A percentile compares a stretch with the other conserved stretches of the same genome.
Evolutionary conservation across 2,888 invertebrate genomes (phyloP).

Genomic region (Brachyptera risi): DNA sequence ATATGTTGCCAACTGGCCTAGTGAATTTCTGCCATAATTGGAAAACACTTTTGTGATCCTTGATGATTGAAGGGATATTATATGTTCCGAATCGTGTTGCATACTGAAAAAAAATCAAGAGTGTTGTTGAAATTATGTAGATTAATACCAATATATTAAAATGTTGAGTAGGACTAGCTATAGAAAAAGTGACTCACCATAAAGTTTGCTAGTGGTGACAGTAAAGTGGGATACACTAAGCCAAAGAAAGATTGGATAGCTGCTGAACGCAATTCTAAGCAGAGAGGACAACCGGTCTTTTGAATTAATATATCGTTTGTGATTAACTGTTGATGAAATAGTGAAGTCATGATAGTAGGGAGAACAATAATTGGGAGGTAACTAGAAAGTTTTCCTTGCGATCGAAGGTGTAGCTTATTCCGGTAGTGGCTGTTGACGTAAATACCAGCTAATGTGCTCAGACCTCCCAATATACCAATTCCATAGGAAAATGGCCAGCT

Average conservation of each 20-base stretch:
- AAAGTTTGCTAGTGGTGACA: constrained; percentile 57
- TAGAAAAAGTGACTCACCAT: too few relatives aligned
- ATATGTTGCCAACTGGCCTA: constrained; percentile 50
- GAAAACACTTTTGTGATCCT: constrained; percentile 53
- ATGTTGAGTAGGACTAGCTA: too few relatives aligned
- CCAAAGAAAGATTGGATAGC: constrained; percentile 53
- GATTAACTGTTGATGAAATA: constrained; percentile 57
- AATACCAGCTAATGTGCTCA: constrained; percentile 53
- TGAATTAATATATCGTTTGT: constrained; percentile 55
- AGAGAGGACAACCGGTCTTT: constrained; percentile 58
- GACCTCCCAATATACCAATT: constrained; percentile 48
- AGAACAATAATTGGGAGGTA: constrained; percentile 57
- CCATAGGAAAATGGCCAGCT: constrained; percentile 56
- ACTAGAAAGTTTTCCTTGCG: constrained; percentile 56
- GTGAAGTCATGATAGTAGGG: constrained; percentile 53
- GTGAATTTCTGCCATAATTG: constrained; percentile 52
- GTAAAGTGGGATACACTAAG: constrained; percentile 55
- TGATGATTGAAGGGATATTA: constrained; percentile 58
- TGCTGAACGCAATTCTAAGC: constrained; percentile 58
- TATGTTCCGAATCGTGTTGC: constrained; percentile 59
- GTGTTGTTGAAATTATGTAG: too few relatives aligned
- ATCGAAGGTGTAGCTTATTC: constrained; percentile 54
- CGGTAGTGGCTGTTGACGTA: constrained; percentile 62
- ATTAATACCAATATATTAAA: too few relatives aligned
- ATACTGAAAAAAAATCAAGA: constrained; percentile 53